Evolutionary conservation across 2,888 invertebrate species (phyloP).

Genomic region (Ellobium chinense): DNA sequence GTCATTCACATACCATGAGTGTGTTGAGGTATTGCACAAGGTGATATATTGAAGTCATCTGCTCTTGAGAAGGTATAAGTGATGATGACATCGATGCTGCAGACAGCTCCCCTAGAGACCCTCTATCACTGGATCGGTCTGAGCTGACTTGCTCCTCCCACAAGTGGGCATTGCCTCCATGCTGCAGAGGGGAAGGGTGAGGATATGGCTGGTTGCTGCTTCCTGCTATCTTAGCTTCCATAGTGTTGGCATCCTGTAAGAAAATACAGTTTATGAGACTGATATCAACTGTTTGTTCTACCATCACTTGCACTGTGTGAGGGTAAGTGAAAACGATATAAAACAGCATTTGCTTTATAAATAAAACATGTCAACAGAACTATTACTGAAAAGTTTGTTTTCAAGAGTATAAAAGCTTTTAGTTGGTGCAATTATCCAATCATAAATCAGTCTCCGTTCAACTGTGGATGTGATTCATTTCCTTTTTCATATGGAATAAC

Average conservation of each 20-base stretch:
- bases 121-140: constrained; percentile 51
- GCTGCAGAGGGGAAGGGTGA: constrained; percentile 10
- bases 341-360: too few relatives aligned
- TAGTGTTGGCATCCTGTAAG: neutral
- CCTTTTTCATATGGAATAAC: too few relatives aligned
- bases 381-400: too few relatives aligned
- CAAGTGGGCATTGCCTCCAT: constrained; percentile 31
- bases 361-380: too few relatives aligned
- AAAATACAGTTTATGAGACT: too few relatives aligned
- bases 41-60: constrained; percentile 88
- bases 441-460: too few relatives aligned
- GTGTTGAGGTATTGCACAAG: constrained; percentile 93
- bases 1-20: constrained; percentile 82
- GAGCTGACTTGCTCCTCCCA: constrained; percentile 48
- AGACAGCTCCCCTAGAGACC: constrained; percentile 60
- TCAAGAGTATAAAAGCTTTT: too few relatives aligned
- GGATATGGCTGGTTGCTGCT: neutral
- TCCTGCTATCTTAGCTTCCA: constrained; percentile 15
- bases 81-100: constrained; percentile 57
- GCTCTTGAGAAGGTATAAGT: constrained; percentile 81
- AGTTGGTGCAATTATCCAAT: too few relatives aligned
- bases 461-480: too few relatives aligned
- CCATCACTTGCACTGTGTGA: too few relatives aligned
- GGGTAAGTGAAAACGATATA: too few relatives aligned
- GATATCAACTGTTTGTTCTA: too few relatives aligned